Base-by-base conservation (phyloP, 1,140 invertebrate species). In the Drosophila simulans region DNA sequence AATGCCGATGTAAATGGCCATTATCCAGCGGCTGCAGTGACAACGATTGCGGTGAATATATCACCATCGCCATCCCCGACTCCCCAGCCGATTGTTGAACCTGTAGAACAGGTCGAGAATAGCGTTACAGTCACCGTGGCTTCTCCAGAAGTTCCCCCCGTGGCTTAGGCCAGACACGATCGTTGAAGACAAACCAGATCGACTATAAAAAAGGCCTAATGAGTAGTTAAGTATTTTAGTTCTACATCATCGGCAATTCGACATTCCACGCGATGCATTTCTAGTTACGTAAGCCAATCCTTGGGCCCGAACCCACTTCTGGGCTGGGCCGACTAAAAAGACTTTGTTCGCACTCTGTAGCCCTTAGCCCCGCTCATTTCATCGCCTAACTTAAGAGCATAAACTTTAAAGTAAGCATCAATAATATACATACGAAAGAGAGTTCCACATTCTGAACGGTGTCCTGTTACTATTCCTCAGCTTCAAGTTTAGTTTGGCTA, bases 21-120 rank as follows among this genome's bases (percentile, higher is more conserved):
- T 70, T 57, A 72, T 89, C 65, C 60, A 42, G 52, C 77, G 53
- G 55, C 72, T 54, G 68, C 84, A 74, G 84, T 89, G 84, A 89
- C 84, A 80, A 89, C 84, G 48, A 89, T 77, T 83, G 84, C 84
- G 56, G 83, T 86, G 62, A 86, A 86, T 54, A 65, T 64, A 34
- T 77, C 82, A 48, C 54, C 62, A 43, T 70, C 59, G 7, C 34
- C 74, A 40, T 46, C 68, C n/a, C 43, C 77, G 4, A 62, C 55
- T 49, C 54, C 78, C 15, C 71, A 78, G 55, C 62, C 77, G 35
- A 73, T 46, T 39, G 54, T 77, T 64, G 82, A 91, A 91, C 90
- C 90, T 83, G 90, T 84, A 84, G 90, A 91, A 84, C 90, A 90
- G 80, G 89, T 90, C 83, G 82, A 83, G 70, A 90, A 90, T 77